Conservation (phyloP, 1,140 invertebrate species). For the Macrobrachium nipponense region DNA sequence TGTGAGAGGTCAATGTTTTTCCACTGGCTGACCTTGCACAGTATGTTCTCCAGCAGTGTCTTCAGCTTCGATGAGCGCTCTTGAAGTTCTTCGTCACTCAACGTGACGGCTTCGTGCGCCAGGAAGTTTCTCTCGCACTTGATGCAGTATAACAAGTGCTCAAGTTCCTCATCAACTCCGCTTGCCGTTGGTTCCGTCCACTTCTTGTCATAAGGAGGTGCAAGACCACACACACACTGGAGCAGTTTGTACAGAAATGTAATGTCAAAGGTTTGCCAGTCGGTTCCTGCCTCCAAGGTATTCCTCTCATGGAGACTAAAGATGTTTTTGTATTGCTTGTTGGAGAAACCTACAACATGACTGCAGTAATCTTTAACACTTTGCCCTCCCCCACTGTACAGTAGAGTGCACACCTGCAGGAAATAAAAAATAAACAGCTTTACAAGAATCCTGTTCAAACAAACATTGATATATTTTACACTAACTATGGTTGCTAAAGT, state of each 20-base stretch:
- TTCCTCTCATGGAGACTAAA: not conserved
- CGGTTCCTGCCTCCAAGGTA: not conserved
- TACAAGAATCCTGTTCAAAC: too few species aligned
- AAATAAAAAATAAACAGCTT: not conserved
- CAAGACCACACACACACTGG: conserved; percentile 3
- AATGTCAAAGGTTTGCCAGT: conserved; percentile 7
- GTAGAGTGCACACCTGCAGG: not conserved
- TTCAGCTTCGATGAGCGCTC: not conserved
- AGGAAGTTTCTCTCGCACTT: conserved; percentile 28
- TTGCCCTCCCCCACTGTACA: not conserved
- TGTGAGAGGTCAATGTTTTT: not conserved
- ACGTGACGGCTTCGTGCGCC: not conserved
- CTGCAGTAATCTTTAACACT: conserved; percentile 14
- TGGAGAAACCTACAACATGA: not conserved
- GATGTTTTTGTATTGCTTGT: not conserved
- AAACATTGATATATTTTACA: too few species aligned
- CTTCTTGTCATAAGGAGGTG: not conserved
- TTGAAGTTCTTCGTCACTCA: not conserved
- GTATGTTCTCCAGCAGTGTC: not conserved
- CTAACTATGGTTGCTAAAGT: too few species aligned
- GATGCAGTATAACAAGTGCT: not conserved
- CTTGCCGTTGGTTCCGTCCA: not conserved
- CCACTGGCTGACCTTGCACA: not conserved
- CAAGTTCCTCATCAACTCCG: not conserved
- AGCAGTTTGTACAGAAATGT: conserved; percentile 5